Percentiles rank a stretch among this genome's conserved stretches.
Conservation (phyloP, 2,888 invertebrate genomes). For the Chrysolina haemoptera region DNA sequence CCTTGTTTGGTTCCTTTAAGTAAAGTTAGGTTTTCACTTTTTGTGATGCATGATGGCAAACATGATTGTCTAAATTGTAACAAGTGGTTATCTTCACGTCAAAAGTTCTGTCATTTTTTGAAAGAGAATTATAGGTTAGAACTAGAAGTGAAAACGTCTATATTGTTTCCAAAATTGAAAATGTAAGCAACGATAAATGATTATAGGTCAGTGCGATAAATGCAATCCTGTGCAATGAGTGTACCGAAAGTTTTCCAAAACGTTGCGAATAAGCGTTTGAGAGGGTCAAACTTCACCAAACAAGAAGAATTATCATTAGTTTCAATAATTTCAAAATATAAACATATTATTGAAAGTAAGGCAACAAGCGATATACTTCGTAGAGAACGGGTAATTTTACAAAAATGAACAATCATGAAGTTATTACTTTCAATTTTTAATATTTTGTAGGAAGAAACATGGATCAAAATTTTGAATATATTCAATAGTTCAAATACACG, state of each 20-base stretch:
- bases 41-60: constrained; percentile 3
- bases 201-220: too few species aligned
- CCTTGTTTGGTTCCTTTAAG: constrained; percentile 3
- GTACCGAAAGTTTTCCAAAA: constrained; percentile 3
- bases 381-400: constrained; percentile 8
- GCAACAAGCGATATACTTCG: constrained; percentile 8
- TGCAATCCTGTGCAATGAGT: constrained; percentile 8
- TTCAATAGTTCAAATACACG: constrained; percentile 7
- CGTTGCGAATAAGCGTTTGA: constrained; percentile 6
- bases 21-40: constrained; percentile 8
- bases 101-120: constrained; percentile 8
- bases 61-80: constrained; percentile 7
- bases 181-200: constrained; percentile 6
- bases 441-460: constrained; percentile 11
- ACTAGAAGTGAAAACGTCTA: constrained; percentile 4
- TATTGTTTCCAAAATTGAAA: not conserved
- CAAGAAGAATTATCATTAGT: not conserved
- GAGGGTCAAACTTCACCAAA: constrained; percentile 5
- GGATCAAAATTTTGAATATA: constrained; percentile 5
- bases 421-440: not conserved
- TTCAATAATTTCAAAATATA: constrained; percentile 4
- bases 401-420: not conserved
- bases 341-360: constrained; percentile 6
- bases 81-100: constrained; percentile 5
- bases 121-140: not conserved